A percentile compares a stretch with the other conserved stretches of the same genome.
Evolutionary conservation across 2,888 invertebrate genomes (phyloP).

Genomic region (Netelia fuscicornis): DNA sequence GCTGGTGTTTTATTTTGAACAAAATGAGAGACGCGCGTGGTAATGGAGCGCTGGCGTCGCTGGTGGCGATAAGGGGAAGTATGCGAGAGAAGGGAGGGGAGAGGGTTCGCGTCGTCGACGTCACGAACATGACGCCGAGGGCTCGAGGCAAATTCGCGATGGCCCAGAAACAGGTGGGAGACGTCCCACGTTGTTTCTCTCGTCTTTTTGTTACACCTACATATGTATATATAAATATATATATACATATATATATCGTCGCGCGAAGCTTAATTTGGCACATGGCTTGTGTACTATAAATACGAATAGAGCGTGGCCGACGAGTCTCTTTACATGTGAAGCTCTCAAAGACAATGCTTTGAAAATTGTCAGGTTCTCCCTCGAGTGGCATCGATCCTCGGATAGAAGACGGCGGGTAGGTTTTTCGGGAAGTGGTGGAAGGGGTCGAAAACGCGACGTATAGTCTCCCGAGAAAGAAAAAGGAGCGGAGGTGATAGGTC

Average conservation of each 20-base stretch:
- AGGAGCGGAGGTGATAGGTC: slow-evolving; percentile 55
- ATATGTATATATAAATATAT: neutral
- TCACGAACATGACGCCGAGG: neutral
- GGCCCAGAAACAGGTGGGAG: slow-evolving; percentile 47
- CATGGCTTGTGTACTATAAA: neutral
- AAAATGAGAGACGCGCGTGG: slow-evolving; percentile 13
- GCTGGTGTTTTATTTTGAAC: slow-evolving; percentile 28
- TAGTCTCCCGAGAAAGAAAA: slow-evolving; percentile 4
- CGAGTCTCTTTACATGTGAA: slow-evolving; percentile 31
- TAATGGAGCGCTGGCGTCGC: neutral
- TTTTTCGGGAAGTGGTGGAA: neutral
- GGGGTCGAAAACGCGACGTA: slow-evolving; percentile 14
- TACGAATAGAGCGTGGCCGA: slow-evolving; percentile 12
- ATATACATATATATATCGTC: slow-evolving; percentile 1
- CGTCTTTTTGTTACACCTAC: neutral
- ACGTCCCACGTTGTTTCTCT: slow-evolving; percentile 17
- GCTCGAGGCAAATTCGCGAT: slow-evolving; percentile 8
- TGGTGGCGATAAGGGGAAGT: neutral
- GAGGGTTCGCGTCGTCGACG: neutral
- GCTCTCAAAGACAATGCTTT: slow-evolving; percentile 61
- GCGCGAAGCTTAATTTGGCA: slow-evolving; percentile 33
- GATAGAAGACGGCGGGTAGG: neutral
- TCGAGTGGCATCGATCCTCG: slow-evolving; percentile 59
- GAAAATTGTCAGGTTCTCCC: slow-evolving; percentile 56
- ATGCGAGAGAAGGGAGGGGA: neutral